Percentiles rank a stretch among this genome's conserved stretches.
Evolutionary conservation across 2,113 vertebrate species (phyloP).

Genomic region (Pseudorhombus dupliciocellatus): DNA sequence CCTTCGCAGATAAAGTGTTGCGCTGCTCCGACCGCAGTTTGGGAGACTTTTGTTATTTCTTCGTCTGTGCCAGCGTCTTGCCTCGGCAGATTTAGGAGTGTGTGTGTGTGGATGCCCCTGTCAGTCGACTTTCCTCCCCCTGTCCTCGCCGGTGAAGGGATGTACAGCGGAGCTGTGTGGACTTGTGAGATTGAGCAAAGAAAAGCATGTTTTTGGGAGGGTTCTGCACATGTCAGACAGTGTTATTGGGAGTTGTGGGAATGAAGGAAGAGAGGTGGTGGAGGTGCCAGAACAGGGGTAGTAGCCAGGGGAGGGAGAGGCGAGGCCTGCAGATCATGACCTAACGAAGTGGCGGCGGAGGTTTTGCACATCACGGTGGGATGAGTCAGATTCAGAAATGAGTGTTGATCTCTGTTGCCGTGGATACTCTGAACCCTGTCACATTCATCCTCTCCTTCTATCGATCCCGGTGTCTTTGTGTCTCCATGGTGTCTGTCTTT

Average conservation of each 20-base stretch:
- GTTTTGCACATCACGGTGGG: slow-evolving; percentile 72
- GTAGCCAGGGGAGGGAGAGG: slow-evolving; percentile 31
- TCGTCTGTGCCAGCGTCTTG: slow-evolving; percentile 56
- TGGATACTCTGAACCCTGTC: background rate
- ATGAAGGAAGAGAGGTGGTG: slow-evolving; percentile 57
- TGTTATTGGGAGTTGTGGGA: slow-evolving; percentile 61
- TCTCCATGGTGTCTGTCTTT: slow-evolving; percentile 31
- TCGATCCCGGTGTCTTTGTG: slow-evolving; percentile 10
- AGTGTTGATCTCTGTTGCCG: slow-evolving; percentile 58
- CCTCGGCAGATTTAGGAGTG: slow-evolving; percentile 68
- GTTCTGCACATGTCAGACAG: slow-evolving; percentile 39
- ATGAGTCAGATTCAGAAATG: slow-evolving; percentile 78
- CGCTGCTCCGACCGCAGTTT: slow-evolving; percentile 14
- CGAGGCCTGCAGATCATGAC: slow-evolving; percentile 53
- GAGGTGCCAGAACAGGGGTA: slow-evolving; percentile 30
- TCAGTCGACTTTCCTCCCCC: slow-evolving; percentile 58
- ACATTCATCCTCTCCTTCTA: background rate
- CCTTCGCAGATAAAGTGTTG: slow-evolving; percentile 65
- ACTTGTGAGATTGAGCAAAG: slow-evolving; percentile 27
- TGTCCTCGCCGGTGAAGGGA: slow-evolving; percentile 20
- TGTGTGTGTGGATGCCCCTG: slow-evolving; percentile 40
- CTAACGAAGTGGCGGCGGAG: slow-evolving; percentile 46
- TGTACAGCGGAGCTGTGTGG: slow-evolving; percentile 8
- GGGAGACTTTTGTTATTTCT: slow-evolving; percentile 58
- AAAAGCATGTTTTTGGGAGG: slow-evolving; percentile 43